Evolutionary conservation across 2,888 invertebrate genomes (phyloP).

Genomic region (Erpobdella octoculata): DNA sequence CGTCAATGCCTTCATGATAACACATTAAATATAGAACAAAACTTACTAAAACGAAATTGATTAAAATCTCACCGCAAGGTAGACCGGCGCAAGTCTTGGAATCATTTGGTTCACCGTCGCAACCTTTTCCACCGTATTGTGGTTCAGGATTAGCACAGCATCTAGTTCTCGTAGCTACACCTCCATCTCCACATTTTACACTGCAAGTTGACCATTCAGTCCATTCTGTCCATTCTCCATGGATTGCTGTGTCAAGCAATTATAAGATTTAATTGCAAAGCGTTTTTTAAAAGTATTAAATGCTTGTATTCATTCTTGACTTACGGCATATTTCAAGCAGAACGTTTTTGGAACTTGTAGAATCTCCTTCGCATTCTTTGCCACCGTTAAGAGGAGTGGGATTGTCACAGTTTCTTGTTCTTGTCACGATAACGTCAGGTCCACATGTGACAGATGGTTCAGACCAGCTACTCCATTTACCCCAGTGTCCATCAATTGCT

Average conservation of each 20-base stretch:
- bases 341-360: conserved; percentile 35
- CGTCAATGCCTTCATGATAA: conserved; percentile 29
- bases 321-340: conserved; percentile 25
- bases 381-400: conserved; percentile 48
- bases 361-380: conserved; percentile 42
- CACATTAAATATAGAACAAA: not conserved
- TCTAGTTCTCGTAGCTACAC: conserved; percentile 21
- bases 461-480: conserved; percentile 31
- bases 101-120: conserved; percentile 42
- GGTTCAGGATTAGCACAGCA: conserved; percentile 47
- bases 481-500: conserved; percentile 21
- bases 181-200: conserved; percentile 25
- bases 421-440: conserved; percentile 39
- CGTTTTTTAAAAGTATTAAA: too few relatives aligned
- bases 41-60: not conserved
- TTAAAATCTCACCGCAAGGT: conserved; percentile 20
- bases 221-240: conserved; percentile 27
- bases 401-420: conserved; percentile 46
- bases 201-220: conserved; percentile 29
- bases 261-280: not conserved
- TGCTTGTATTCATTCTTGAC: too few relatives aligned
- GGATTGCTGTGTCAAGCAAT: conserved; percentile 4
- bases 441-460: conserved; percentile 47
- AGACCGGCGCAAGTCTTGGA: conserved; percentile 39
- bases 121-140: conserved; percentile 44